These are phyloP conservation scores for Drosophila infuscata DNA, from an alignment of 2,888 invertebrate species.

Conservation along the genomic window DNA sequence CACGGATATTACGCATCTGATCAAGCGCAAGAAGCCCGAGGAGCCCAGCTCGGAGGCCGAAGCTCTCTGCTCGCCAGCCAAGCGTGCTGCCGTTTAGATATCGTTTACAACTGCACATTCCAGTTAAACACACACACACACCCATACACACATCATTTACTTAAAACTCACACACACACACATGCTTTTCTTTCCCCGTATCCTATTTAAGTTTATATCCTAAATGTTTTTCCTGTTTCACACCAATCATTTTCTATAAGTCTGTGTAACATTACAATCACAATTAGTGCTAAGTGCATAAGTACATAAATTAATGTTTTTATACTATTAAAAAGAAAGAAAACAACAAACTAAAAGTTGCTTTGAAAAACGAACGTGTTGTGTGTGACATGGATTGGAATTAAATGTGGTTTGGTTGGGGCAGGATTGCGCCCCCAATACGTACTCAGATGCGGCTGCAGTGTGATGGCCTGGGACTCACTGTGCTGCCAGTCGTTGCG, in stretches of 20 bases:
- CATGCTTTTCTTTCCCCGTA: conserved; percentile 23
- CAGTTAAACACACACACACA: conserved; percentile 49
- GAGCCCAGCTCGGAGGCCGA: conserved; percentile 85
- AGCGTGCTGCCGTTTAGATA: conserved; percentile 86
- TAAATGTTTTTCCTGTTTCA: conserved; percentile 60
- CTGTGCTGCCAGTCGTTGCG: conserved; percentile 93
- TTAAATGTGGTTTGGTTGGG: conserved; percentile 7
- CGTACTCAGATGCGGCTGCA: conserved; percentile 85
- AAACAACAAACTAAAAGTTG: conserved; percentile 22
- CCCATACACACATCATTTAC: conserved; percentile 14
- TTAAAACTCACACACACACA: conserved; percentile 26
- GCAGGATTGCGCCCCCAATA: conserved; percentile 82
- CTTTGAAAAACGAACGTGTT: neutral
- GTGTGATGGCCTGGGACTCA: conserved; percentile 86
- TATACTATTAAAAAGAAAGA: conserved; percentile 59
- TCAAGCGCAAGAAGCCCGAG: conserved; percentile 90
- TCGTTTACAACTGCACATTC: conserved; percentile 62
- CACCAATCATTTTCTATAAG: conserved; percentile 65
- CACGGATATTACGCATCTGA: conserved; percentile 92
- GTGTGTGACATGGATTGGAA: conserved; percentile 17
- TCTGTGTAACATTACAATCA: conserved; percentile 77
- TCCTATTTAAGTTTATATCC: conserved; percentile 48
- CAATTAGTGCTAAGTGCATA: conserved; percentile 77
- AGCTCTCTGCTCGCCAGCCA: conserved; percentile 86
- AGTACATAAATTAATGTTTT: conserved; percentile 59